Conservation (phyloP, 1,140 invertebrate genomes). For the Drosophila subobscura region DNA sequence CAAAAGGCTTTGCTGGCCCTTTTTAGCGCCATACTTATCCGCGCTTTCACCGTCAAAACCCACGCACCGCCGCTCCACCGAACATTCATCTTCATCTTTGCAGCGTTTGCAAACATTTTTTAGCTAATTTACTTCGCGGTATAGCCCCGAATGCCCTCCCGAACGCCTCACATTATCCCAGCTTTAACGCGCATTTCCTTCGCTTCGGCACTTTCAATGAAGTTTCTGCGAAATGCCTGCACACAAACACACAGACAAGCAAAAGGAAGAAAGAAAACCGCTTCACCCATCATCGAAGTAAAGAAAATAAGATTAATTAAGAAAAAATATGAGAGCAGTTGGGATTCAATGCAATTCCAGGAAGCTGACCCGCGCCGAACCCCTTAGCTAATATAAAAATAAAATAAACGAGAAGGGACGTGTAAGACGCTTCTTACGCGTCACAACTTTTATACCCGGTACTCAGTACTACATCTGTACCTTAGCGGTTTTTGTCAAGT, state of each 20-base stretch:
- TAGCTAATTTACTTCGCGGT: constrained; percentile 58
- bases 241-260: not conserved
- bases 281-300: constrained; percentile 33
- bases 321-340: constrained; percentile 72
- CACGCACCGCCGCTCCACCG: constrained; percentile 5
- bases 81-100: constrained; percentile 58
- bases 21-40: constrained; percentile 35
- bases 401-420: not conserved
- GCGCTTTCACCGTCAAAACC: not conserved
- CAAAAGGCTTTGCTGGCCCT: constrained; percentile 21
- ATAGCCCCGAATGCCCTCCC: not conserved
- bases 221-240: constrained; percentile 43
- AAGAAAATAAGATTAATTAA: constrained; percentile 74
- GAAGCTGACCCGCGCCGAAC: not conserved
- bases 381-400: not conserved
- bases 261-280: not conserved
- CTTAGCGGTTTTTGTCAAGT: no score
- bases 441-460: no score
- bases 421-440: no score
- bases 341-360: constrained; percentile 57
- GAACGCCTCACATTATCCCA: constrained; percentile 7
- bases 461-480: no score
- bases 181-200: constrained; percentile 28
- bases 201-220: constrained; percentile 49
- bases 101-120: constrained; percentile 48